A percentile compares a stretch with the other conserved stretches of the same genome.
Conservation (phyloP, 1,140 invertebrate genomes). For the Ericerus pela region DNA sequence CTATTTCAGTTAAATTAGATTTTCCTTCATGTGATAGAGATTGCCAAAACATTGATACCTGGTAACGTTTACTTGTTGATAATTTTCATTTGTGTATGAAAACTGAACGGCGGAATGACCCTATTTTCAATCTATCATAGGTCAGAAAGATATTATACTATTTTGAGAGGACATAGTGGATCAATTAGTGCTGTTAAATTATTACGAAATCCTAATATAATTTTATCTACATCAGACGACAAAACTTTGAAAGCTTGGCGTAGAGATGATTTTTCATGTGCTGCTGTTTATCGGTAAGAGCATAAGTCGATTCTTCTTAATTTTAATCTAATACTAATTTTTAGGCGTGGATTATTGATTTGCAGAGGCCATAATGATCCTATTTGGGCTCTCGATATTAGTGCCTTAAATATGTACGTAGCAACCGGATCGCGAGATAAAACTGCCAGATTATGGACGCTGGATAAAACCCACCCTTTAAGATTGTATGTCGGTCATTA, state of each 20-base stretch:
- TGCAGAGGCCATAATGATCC: conserved; percentile 65
- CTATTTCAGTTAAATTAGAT: neutral
- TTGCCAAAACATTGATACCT: no score
- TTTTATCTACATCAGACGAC: conserved; percentile 64
- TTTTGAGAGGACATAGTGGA: conserved; percentile 53
- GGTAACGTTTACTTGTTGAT: no score
- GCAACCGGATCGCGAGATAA: conserved; percentile 69
- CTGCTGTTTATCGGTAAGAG: conserved; percentile 47
- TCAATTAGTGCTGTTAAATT: conserved; percentile 57
- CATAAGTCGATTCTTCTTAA: conserved; percentile 1
- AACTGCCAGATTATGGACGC: conserved; percentile 71
- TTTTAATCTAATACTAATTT: neutral
- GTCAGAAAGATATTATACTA: conserved; percentile 16
- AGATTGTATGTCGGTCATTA: conserved; percentile 69
- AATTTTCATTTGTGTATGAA: no score
- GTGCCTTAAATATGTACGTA: conserved; percentile 53
- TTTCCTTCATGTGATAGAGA: neutral
- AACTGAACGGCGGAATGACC: neutral
- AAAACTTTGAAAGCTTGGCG: conserved; percentile 56
- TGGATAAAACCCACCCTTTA: conserved; percentile 60
- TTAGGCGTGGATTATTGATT: conserved; percentile 18
- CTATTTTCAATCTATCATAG: neutral
- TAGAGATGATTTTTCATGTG: conserved; percentile 47
- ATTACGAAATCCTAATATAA: conserved; percentile 38
- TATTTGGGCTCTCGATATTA: conserved; percentile 70